phyloP scores from a whole-genome alignment of 2,888 invertebrate species.

The Dynastes grantii region DNA sequence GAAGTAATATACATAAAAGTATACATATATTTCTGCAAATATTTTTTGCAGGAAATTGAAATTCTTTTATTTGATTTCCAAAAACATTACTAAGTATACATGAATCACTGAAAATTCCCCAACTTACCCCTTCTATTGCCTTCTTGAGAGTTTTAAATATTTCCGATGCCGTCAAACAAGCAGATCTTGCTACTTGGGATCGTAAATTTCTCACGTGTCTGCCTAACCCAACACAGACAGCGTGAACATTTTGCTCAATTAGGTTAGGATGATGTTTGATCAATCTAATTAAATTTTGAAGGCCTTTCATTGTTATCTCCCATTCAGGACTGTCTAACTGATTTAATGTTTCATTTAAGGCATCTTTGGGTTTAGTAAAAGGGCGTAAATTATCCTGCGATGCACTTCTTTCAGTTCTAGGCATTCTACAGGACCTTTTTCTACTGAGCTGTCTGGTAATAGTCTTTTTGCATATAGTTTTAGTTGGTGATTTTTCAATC shows the following conservation, averaged over 20 bases:
- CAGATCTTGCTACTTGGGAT: slow-evolving; percentile 92
- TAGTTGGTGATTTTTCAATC: slow-evolving; percentile 49
- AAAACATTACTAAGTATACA: no score
- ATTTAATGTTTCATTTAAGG: slow-evolving; percentile 75
- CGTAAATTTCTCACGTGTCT: slow-evolving; percentile 90
- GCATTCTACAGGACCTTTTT: slow-evolving; percentile 53
- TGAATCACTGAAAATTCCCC: no score
- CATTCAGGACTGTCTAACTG: slow-evolving; percentile 84
- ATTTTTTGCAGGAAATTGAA: no score
- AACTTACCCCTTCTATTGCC: slow-evolving; percentile 76
- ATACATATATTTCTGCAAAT: no score
- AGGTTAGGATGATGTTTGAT: slow-evolving; percentile 79
- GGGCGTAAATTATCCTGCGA: slow-evolving; percentile 67
- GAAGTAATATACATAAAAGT: no score
- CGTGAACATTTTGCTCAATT: slow-evolving; percentile 78
- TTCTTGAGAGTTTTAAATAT: slow-evolving; percentile 79
- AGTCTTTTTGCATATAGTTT: slow-evolving; percentile 52
- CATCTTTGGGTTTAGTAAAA: slow-evolving; percentile 78
- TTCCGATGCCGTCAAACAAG: slow-evolving; percentile 87
- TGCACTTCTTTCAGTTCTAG: slow-evolving; percentile 53
- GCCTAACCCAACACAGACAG: slow-evolving; percentile 80
- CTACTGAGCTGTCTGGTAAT: slow-evolving; percentile 53
- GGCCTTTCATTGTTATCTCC: slow-evolving; percentile 84
- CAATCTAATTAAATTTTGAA: slow-evolving; percentile 80
- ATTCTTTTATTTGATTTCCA: no score